Evolutionary conservation across 2,113 vertebrate species (phyloP), one percentile per base, ranked within the genome.

Genomic region (Eclectus roratus): DNA sequence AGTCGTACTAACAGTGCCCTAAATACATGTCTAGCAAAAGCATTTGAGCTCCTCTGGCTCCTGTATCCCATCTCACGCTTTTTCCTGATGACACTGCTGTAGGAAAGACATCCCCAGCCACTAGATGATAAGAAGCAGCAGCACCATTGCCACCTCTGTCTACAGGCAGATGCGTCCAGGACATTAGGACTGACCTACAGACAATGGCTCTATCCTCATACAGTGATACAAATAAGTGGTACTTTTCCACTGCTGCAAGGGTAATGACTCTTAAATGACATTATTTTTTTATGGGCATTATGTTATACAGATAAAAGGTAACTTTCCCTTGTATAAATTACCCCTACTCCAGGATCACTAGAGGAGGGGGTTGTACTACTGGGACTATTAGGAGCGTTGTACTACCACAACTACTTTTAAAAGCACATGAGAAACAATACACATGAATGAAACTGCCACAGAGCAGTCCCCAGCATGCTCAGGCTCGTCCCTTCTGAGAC

Each of bases 61-160:
- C 17, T 1, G 0, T 6, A 29, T 3, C 43, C 27, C 28, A n/a
- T 1, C 0, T 1, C 46, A 66, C 13, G 43, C 11, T 9, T 53
- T 13, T 72, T 89, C 55, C 43, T 43, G 73, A 43, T 24, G 69
- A 2, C 64, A 28, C 37, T 0, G 0, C 72, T 29, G 21, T 1
- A n/a, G 25, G 37, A 58, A 50, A 35, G 76, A 37, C 31, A 7
- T 9, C 4, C 23, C 41, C 46, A 13, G 60, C 23, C 50, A 7
- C 21, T 0, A 46, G 52, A 5, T 11, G 53, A 28, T 0, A 31
- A 55, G 29, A 11, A 72, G 33, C 72, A 84, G 72, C 55, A 52
- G 68, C 3, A 64, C 24, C 64, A 7, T 1, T 60, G 56, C 27
- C 58, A 29, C 66, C 53, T 15, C 60, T 55, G 56, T 7, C 46